A percentile compares a stretch with the other conserved stretches of the same genome.
Evolutionary conservation across 2,113 vertebrate species (phyloP).

Genomic region (Colossoma macropomum): DNA sequence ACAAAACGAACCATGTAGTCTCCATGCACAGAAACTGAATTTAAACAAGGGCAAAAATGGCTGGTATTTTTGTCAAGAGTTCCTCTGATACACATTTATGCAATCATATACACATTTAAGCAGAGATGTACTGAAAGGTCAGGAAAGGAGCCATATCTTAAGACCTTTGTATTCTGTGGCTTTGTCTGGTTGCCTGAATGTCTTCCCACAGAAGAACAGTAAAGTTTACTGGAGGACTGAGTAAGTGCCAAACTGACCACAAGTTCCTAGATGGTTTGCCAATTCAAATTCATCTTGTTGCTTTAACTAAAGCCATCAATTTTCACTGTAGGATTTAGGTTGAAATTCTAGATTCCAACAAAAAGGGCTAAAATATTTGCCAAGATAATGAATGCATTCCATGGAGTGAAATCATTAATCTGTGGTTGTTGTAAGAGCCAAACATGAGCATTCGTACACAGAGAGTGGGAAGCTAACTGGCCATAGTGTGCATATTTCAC

Average conservation of each 20-base stretch:
- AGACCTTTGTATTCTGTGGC: not conserved
- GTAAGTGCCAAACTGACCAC: not conserved
- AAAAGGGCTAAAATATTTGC: not conserved
- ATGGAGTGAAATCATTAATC: constrained; percentile 9
- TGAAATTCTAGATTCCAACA: constrained; percentile 13
- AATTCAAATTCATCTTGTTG: not conserved
- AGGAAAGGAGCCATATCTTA: not conserved
- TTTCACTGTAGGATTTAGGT: not conserved
- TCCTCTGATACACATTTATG: no score
- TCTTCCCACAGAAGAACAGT: not conserved
- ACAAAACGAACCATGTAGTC: not conserved
- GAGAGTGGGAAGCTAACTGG: not conserved
- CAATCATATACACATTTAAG: not conserved
- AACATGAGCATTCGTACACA: constrained; percentile 1
- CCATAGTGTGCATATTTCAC: not conserved
- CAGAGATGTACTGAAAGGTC: not conserved
- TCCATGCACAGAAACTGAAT: not conserved
- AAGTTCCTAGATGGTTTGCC: not conserved
- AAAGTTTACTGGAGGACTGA: not conserved
- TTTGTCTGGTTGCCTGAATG: not conserved
- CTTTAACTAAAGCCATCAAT: not conserved
- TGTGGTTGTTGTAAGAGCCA: not conserved
- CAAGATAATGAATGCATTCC: not conserved
- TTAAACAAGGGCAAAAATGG: not conserved
- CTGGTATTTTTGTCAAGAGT: not conserved